Evolutionary conservation across 2,888 invertebrate genomes (phyloP), one percentile per base, ranked within the genome.

Genomic region (Drosophila austrosaltans): DNA sequence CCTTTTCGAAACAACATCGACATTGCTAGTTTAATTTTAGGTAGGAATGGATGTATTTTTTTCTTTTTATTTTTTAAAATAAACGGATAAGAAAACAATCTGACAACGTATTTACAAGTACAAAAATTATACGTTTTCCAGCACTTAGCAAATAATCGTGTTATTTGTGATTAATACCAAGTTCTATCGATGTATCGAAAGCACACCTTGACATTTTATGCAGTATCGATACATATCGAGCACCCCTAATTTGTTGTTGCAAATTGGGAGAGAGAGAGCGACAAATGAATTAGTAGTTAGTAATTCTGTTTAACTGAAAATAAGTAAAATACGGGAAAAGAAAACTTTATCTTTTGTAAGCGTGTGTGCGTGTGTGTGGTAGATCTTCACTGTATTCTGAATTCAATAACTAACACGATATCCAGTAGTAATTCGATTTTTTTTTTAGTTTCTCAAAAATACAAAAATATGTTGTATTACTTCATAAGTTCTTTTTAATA

Each of bases 281-380:
- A 48, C 48, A 48, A 48, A 25, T 25, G 48, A 48, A 48, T 48
- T 48, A 48, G 48, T 48, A 48, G 48, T 48, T 48, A 48, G 48
- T 48, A 48, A 48, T 48, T 48, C 22, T 48, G 22, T 22, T 48
- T 48, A 48, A 48, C 48, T 48, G 48, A 10, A 48, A 48, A 48
- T 48, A 25, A 48, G 22, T 25, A 25, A 25, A 22, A 48, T 25
- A 16, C 48, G 25, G 3, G 10, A 48, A 48, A 48, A 25, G 8
- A 48, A 48, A 12, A 39, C 20, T 22, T 22, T 39, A 39, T 39
- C 22, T 48, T 10, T 48, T 25, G 57, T 57, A 22, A 22, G 57
- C 22, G 57, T 36, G 57, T 57, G 54, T n/a, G 28, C 30, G 28
- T 36, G 56, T 56, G 56, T 12, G 22, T 57, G 57, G 22, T 36